Percentiles rank a stretch among this genome's conserved stretches.
phyloP scores from a whole-genome alignment of 2,797 vertebrate genomes.

The Anguilla megastoma region DNA sequence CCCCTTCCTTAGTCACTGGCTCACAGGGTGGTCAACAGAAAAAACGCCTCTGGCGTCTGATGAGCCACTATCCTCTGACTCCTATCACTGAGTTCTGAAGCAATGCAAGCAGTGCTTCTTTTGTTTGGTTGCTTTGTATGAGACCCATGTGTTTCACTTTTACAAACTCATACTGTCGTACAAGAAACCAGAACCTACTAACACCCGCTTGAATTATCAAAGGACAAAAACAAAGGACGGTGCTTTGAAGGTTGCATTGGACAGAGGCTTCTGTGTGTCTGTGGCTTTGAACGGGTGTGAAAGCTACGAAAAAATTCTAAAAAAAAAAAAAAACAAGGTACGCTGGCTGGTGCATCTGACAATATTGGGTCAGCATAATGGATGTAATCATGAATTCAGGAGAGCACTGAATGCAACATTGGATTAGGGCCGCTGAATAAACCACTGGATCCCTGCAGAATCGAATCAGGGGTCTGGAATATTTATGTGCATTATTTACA shows the following conservation, averaged over 20 bases:
- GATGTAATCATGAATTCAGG: conserved; percentile 17
- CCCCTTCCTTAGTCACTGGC: conserved; percentile 26
- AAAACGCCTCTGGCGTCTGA: not conserved
- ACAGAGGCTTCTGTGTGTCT: not conserved
- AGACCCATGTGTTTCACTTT: not conserved
- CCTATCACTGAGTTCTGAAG: not conserved
- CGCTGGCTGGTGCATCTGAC: not conserved
- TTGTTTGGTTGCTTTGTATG: not conserved
- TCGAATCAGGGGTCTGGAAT: conserved; percentile 26
- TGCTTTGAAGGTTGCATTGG: not conserved
- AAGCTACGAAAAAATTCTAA: not conserved
- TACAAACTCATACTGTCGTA: not conserved
- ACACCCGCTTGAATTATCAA: not conserved
- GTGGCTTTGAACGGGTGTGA: conserved; percentile 6
- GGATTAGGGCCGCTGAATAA: conserved; percentile 6
- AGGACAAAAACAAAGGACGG: not conserved
- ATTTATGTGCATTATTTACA: conserved; percentile 29
- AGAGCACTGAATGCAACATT: conserved; percentile 23
- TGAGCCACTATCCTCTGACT: not conserved
- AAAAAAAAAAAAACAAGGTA: not conserved
- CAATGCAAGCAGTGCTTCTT: not conserved
- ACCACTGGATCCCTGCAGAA: not conserved
- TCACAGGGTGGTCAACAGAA: conserved; percentile 4
- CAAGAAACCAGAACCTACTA: not conserved
- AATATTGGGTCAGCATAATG: not conserved